Conservation (phyloP, 2,888 invertebrate genomes). For the Julus scanicus region DNA sequence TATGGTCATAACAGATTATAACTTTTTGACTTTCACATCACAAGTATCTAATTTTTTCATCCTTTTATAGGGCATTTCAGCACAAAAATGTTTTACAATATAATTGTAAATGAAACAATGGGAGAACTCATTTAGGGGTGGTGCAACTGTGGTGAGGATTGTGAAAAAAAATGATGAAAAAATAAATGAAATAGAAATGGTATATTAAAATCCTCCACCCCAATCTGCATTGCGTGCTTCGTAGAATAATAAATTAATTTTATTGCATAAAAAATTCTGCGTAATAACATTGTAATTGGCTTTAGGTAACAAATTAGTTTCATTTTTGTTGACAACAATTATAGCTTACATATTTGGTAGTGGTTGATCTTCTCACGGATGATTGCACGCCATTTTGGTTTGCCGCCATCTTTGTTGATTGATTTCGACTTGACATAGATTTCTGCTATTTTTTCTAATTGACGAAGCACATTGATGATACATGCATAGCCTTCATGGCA, state of each 20-base stretch:
- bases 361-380: neutral
- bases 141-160: too few species aligned
- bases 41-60: too few species aligned
- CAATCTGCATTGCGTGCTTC: neutral
- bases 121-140: too few species aligned
- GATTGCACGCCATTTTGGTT: neutral
- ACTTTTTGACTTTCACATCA: too few species aligned
- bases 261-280: neutral
- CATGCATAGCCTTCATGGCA: neutral
- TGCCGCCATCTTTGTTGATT: neutral
- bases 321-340: neutral
- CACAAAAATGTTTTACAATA: neutral
- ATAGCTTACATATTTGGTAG: neutral
- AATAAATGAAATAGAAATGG: neutral
- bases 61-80: neutral
- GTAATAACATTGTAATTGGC: neutral
- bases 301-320: neutral
- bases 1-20: too few species aligned
- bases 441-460: neutral
- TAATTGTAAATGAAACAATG: neutral
- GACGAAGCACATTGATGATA: neutral
- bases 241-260: neutral
- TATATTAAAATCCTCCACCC: neutral
- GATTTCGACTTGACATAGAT: slow-evolving; percentile 8
- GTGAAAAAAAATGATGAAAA: neutral